Percentiles rank a stretch among this genome's conserved stretches.
These are phyloP conservation scores for Anastrepha obliqua DNA, from an alignment of 1,140 invertebrate species.

Conservation along the genomic window DNA sequence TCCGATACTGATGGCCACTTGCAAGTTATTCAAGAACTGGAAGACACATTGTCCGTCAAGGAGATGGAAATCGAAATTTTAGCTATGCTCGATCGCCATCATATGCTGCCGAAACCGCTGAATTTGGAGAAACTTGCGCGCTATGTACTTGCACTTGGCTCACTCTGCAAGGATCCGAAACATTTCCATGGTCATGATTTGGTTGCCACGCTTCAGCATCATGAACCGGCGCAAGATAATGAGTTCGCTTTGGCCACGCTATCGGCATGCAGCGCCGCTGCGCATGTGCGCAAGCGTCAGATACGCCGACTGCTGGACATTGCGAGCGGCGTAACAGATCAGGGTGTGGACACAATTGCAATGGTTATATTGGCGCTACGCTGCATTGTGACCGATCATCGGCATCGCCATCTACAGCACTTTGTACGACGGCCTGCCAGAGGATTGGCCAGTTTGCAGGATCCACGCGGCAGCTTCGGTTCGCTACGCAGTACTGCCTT, in stretches of 20 bases:
- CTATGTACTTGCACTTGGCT: constrained; percentile 84
- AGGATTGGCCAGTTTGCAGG: constrained; percentile 84
- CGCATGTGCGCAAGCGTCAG: constrained; percentile 86
- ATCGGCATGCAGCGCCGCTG: constrained; percentile 85
- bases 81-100: constrained; percentile 79
- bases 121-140: constrained; percentile 83
- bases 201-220: constrained; percentile 82
- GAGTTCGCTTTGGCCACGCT: constrained; percentile 82
- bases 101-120: constrained; percentile 77
- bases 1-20: constrained; percentile 73
- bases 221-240: constrained; percentile 81
- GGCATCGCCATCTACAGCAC: constrained; percentile 85
- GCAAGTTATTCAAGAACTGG: constrained; percentile 75
- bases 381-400: constrained; percentile 89
- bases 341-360: constrained; percentile 88
- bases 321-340: constrained; percentile 83
- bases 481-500: constrained; percentile 87
- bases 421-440: constrained; percentile 84
- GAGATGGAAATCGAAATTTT: constrained; percentile 89
- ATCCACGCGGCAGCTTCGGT: constrained; percentile 87
- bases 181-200: constrained; percentile 89
- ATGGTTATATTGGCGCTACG: constrained; percentile 87
- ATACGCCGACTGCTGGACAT: constrained; percentile 85
- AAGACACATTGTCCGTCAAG: constrained; percentile 86
- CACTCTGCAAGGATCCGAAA: constrained; percentile 87